Evolutionary conservation across 2,113 vertebrate species (phyloP).

Genomic region (Eira barbara): DNA sequence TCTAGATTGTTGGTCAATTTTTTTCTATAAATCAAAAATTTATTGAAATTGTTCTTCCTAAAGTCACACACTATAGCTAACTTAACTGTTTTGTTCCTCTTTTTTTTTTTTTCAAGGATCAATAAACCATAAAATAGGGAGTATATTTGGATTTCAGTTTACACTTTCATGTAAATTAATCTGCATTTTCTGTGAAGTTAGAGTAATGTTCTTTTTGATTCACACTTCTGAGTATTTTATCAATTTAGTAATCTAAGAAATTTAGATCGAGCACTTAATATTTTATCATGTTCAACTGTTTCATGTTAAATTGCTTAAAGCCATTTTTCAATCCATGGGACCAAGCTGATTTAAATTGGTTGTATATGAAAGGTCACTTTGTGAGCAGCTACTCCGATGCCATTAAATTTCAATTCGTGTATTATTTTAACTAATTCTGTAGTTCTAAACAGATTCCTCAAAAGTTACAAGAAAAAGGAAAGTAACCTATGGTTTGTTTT

Average conservation of each 20-base stretch:
- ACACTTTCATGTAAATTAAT: constrained; percentile 44
- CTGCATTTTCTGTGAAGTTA: constrained; percentile 34
- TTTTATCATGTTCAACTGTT: background rate
- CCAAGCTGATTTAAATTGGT: constrained; percentile 15
- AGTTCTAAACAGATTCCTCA: constrained; percentile 22
- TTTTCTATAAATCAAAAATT: constrained; percentile 34
- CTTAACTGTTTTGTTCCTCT: constrained; percentile 7
- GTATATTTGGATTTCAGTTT: constrained; percentile 17
- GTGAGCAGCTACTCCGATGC: background rate
- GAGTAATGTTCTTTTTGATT: constrained; percentile 11
- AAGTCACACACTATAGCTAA: constrained; percentile 6
- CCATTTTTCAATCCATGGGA: constrained; percentile 13
- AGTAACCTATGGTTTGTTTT: background rate
- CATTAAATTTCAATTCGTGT: constrained; percentile 10
- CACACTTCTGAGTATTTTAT: constrained; percentile 13
- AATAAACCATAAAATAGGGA: constrained; percentile 36
- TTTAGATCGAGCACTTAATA: background rate
- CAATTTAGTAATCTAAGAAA: constrained; percentile 22
- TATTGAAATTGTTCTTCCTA: constrained; percentile 42
- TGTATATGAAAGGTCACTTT: constrained; percentile 44
- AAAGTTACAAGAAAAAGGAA: constrained; percentile 27
- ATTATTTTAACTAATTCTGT: background rate
- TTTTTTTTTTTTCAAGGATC: background rate
- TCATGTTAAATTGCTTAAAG: constrained; percentile 28
- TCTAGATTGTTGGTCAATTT: constrained; percentile 24